Percentiles rank a stretch among this genome's conserved stretches.
Conservation (phyloP, 64 coral and sea anemone genomes). For the Stichodactyla mertensii region DNA sequence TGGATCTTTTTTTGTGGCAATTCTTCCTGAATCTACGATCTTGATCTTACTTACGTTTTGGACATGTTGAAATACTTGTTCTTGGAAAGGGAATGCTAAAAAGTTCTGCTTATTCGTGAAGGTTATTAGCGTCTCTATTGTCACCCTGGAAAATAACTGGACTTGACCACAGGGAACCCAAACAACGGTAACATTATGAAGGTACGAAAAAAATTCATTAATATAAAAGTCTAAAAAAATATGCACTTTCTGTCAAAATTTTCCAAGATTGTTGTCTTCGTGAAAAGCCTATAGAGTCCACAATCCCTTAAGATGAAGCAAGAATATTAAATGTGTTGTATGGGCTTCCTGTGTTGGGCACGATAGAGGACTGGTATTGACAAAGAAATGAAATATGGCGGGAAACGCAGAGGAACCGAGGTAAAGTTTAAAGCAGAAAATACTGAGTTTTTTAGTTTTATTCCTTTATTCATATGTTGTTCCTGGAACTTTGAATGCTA, state of each 20-base stretch:
- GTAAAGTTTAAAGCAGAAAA: background rate
- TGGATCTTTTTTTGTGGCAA: background rate
- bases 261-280: background rate
- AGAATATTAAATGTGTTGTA: background rate
- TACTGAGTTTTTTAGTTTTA: background rate
- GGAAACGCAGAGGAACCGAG: constrained; percentile 22
- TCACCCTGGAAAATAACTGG: background rate
- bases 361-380: constrained; percentile 25
- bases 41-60: background rate
- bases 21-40: background rate
- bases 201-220: too few species aligned
- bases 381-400: constrained; percentile 65
- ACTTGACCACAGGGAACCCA: background rate
- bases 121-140: background rate
- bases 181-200: background rate
- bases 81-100: background rate
- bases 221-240: background rate
- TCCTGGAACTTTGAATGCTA: background rate
- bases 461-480: background rate
- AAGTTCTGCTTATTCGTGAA: background rate
- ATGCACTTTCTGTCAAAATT: background rate
- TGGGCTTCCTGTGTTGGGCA: background rate
- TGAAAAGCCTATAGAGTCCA: background rate
- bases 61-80: background rate
- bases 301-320: background rate